Conservation (phyloP, 2,113 vertebrate genomes). For the Danionella cerebrum region DNA sequence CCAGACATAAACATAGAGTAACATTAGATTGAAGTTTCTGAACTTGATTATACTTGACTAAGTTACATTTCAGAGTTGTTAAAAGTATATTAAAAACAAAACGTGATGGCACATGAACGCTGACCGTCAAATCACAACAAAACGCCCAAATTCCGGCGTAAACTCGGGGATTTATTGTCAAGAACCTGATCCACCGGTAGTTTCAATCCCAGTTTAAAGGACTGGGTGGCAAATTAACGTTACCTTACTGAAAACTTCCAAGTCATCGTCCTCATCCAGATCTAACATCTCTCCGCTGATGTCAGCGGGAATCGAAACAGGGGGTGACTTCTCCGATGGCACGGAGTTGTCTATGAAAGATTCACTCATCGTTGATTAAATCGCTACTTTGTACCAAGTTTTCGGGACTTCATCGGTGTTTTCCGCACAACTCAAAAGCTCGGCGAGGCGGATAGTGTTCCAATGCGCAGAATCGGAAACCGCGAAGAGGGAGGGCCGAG, state of each 20-base stretch:
- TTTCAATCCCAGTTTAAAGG: neutral
- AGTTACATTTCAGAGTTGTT: too few relatives aligned
- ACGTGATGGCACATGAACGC: constrained; percentile 16
- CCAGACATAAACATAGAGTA: too few relatives aligned
- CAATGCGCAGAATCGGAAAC: constrained; percentile 57
- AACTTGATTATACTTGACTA: too few relatives aligned
- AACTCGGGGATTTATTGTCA: too few relatives aligned
- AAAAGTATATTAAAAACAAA: neutral
- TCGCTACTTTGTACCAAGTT: neutral
- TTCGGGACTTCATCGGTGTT: constrained; percentile 25
- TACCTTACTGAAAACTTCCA: constrained; percentile 74
- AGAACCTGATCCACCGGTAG: too few relatives aligned
- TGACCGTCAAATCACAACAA: constrained; percentile 29
- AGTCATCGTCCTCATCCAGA: constrained; percentile 69
- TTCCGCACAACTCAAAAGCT: constrained; percentile 28
- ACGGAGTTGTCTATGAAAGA: constrained; percentile 2
- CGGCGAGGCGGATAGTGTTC: neutral
- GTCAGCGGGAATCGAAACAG: constrained; percentile 40
- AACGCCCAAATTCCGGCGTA: neutral
- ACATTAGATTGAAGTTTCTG: too few relatives aligned
- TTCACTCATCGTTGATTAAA: constrained; percentile 32
- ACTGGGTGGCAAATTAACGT: neutral
- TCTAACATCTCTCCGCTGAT: constrained; percentile 59
- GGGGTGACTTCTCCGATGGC: constrained; percentile 3
- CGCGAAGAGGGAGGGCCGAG: constrained; percentile 8